phyloP scores from a whole-genome alignment of 2,797 vertebrate species.

The Pitangus sulphuratus region DNA sequence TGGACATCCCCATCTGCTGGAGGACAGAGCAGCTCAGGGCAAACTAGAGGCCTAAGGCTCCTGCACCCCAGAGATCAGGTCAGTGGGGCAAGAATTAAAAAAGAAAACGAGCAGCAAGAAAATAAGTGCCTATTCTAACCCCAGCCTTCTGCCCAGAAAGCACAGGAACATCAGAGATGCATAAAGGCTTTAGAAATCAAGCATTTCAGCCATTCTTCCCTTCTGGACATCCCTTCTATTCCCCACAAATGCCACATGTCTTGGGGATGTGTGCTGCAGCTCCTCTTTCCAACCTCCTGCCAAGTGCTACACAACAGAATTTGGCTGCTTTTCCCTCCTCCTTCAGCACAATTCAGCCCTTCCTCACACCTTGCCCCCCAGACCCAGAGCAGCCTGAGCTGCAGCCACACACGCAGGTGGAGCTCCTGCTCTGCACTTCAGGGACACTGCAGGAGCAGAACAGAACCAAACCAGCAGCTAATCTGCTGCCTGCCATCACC shows the following conservation, averaged over 20 bases:
- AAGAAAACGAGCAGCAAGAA: constrained; percentile 16
- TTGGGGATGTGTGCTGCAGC: background rate
- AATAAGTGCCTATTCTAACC: background rate
- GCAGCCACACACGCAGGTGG: background rate
- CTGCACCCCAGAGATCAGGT: background rate
- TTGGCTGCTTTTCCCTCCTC: background rate
- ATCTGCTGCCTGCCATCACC: background rate
- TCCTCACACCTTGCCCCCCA: background rate
- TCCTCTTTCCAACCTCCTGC: background rate
- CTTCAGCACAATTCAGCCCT: background rate
- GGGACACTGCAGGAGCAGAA: background rate
- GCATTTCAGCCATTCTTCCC: background rate
- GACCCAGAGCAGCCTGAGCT: background rate
- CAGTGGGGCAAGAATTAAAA: background rate
- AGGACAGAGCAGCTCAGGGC: background rate
- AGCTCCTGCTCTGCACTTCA: constrained; percentile 3
- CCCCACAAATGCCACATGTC: rapidly evolving
- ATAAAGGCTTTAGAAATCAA: background rate
- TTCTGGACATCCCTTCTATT: background rate
- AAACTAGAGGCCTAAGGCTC: background rate
- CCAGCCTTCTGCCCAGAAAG: background rate
- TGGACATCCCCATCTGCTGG: background rate
- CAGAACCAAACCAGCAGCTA: background rate
- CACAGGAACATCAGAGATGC: background rate
- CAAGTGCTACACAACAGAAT: background rate